phyloP scores from a whole-genome alignment of 2,797 vertebrate genomes.

The Aldrovandia affinis region DNA sequence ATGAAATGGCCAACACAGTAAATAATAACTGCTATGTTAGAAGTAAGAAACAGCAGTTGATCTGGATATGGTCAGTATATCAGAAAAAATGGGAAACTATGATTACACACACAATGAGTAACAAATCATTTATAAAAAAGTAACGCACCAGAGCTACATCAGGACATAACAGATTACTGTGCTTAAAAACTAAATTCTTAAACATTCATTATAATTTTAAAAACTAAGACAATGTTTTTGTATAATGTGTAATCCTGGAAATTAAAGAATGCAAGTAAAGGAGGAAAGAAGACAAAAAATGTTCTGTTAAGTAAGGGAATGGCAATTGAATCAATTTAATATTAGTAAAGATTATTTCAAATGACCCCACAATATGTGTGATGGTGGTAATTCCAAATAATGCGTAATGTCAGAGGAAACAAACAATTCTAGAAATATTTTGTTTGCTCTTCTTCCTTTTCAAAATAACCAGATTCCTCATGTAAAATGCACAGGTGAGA shows the following conservation, averaged over 20 bases:
- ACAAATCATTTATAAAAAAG: slow-evolving; percentile 2
- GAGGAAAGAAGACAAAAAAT: not conserved
- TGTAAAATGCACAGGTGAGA: not conserved
- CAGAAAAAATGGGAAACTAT: not conserved
- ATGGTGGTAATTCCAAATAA: not conserved
- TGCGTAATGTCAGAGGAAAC: not conserved
- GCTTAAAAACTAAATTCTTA: not conserved
- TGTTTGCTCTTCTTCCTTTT: not conserved
- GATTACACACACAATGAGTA: not conserved
- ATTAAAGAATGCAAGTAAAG: not conserved
- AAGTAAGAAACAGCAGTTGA: not conserved
- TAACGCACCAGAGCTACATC: not conserved
- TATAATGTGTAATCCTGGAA: not conserved
- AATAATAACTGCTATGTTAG: not conserved
- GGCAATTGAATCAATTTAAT: not conserved
- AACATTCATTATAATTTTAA: not conserved
- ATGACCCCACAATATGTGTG: not conserved
- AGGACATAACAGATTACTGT: not conserved
- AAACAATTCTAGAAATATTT: not conserved
- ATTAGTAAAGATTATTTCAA: not conserved
- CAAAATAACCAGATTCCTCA: not conserved
- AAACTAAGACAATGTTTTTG: not conserved
- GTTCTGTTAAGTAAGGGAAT: not conserved
- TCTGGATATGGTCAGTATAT: slow-evolving; percentile 1
- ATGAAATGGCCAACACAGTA: slow-evolving; percentile 5